Conservation (phyloP, 2,113 vertebrate genomes). For the Melanotaenia duboulayi region DNA sequence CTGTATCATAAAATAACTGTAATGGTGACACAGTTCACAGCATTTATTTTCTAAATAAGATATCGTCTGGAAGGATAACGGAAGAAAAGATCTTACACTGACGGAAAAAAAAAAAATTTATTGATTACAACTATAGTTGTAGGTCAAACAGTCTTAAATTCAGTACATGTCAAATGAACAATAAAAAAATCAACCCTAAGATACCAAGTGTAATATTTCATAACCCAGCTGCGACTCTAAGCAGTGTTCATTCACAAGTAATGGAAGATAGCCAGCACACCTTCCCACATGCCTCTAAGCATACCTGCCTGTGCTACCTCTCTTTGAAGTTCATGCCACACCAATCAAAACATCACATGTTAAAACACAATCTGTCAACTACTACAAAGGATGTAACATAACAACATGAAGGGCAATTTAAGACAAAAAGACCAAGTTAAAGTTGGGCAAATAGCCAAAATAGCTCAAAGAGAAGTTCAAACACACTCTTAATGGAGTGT, state of each 20-base stretch:
- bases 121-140: too few species aligned
- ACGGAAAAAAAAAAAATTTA: too few species aligned
- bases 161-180: background rate
- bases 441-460: slow-evolving; percentile 50
- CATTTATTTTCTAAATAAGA: background rate
- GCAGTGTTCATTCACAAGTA: slow-evolving; percentile 4
- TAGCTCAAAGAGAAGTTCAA: slow-evolving; percentile 58
- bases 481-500: slow-evolving; percentile 64
- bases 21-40: slow-evolving; percentile 9
- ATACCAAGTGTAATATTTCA: background rate
- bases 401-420: slow-evolving; percentile 41
- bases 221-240: background rate
- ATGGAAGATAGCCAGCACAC: slow-evolving; percentile 36
- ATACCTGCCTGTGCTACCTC: slow-evolving; percentile 32
- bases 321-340: slow-evolving; percentile 68
- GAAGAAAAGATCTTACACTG: background rate
- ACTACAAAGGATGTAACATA: slow-evolving; percentile 36
- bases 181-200: background rate
- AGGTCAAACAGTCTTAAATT: background rate
- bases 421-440: slow-evolving; percentile 37
- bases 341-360: slow-evolving; percentile 60
- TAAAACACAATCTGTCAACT: slow-evolving; percentile 61
- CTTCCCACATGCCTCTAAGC: slow-evolving; percentile 37
- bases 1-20: slow-evolving; percentile 11
- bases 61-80: background rate